Evolutionary conservation across 1,140 invertebrate genomes (phyloP).

Genomic region (Orussus abietinus): DNA sequence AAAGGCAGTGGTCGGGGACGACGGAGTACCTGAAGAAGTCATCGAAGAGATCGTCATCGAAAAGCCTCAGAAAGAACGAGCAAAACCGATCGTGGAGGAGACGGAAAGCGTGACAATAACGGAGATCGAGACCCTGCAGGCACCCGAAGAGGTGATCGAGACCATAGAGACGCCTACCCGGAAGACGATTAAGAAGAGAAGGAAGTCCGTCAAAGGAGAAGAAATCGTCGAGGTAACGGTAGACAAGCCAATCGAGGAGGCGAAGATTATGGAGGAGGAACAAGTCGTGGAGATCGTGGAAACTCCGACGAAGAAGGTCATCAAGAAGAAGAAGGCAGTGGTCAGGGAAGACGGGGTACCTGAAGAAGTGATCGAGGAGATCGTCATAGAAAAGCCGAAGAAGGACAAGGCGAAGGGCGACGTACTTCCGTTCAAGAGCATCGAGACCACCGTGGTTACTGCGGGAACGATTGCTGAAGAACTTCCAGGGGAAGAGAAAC

Average conservation of each 20-base stretch:
- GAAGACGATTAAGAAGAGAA: constrained; percentile 30
- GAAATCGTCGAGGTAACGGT: constrained; percentile 21
- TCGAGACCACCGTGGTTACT: constrained; percentile 23
- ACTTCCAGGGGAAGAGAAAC: constrained; percentile 8
- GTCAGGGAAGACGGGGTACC: constrained; percentile 22
- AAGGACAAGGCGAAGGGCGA: constrained; percentile 20
- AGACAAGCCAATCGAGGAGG: constrained; percentile 16
- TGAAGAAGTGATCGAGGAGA: constrained; percentile 21
- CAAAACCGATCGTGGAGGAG: constrained; percentile 17
- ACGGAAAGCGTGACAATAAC: constrained; percentile 9
- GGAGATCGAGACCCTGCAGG: constrained; percentile 4
- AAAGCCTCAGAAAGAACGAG: constrained; percentile 23
- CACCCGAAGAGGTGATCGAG: constrained; percentile 18
- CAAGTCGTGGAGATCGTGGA: constrained; percentile 23
- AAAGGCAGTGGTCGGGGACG: constrained; percentile 14
- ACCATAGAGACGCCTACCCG: constrained; percentile 26
- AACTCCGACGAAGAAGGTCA: constrained; percentile 19
- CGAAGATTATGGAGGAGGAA: constrained; percentile 15
- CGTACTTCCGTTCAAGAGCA: constrained; percentile 11
- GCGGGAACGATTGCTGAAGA: constrained; percentile 30
- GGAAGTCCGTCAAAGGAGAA: constrained; percentile 24
- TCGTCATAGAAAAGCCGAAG: constrained; percentile 19
- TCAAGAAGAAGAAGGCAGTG: constrained; percentile 21
- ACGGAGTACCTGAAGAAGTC: constrained; percentile 16
- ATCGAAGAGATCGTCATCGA: constrained; percentile 27